Conservation (phyloP, 2,113 vertebrate genomes). For the Lepidothrix coronata region DNA sequence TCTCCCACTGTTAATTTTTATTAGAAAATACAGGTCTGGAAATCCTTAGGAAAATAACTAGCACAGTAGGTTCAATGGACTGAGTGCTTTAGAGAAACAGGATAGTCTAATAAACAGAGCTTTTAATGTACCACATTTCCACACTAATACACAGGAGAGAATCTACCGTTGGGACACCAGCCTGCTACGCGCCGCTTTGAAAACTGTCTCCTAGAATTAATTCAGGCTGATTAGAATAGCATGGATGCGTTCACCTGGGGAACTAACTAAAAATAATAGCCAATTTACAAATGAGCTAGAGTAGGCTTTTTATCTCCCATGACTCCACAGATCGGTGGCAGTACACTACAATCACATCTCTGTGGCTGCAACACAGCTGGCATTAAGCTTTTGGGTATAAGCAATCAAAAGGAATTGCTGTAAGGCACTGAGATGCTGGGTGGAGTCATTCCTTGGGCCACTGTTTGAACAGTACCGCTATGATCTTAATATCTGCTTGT, state of each 20-base stretch:
- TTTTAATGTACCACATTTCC: neutral
- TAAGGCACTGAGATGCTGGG: neutral
- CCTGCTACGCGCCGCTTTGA: fast-evolving
- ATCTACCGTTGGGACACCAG: neutral
- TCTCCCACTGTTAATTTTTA: neutral
- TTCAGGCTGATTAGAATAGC: conserved; percentile 31
- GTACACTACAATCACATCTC: neutral
- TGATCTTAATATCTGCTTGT: neutral
- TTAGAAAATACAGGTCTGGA: neutral
- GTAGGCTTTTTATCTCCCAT: neutral
- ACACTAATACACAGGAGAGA: neutral
- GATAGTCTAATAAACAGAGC: neutral
- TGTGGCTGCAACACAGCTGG: neutral
- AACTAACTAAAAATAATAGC: conserved; percentile 48
- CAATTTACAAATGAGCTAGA: conserved; percentile 24
- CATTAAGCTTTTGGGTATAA: neutral
- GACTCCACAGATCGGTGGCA: neutral
- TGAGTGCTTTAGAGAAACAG: neutral
- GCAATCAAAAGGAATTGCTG: neutral
- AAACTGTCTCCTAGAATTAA: conserved; percentile 28
- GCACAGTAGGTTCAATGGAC: neutral
- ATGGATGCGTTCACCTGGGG: neutral
- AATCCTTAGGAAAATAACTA: neutral
- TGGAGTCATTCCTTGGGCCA: neutral
- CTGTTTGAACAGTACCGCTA: neutral